Evolutionary conservation across 2,888 invertebrate genomes (phyloP), one percentile per base, ranked within the genome.

Genomic region (Plemyria rubiginata): DNA sequence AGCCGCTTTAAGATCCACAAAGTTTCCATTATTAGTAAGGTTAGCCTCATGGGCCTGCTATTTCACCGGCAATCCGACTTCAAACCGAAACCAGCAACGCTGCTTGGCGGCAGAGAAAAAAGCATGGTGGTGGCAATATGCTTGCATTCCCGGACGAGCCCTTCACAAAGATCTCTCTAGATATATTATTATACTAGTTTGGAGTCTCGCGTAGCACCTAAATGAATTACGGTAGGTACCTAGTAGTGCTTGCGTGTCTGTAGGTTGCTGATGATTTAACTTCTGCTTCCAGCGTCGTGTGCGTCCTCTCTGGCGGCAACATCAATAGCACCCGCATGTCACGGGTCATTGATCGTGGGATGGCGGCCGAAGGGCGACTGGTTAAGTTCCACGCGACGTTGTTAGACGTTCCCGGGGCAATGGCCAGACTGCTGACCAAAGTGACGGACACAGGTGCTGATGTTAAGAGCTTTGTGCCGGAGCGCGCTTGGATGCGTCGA

Each of bases 401-500:
- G 15, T 95, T 95, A 62, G 97, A 97, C 85, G 92, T 96, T 71
- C 97, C 97, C 0, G 97, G 97, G 13, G 97, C 96, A 12, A 96
- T 97, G 69, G 94, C 96, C n/a, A 96, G 96, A 70, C 90, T 98
- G 5, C 96, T 97, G 64, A 93, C 93, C 72, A 83, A 95, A 54
- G 88, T 97, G 40, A 94, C 95, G 0, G 94, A 94, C 11, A 87
- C 95, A 54, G 97, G 97, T 0, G 97, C 97, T 0, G 96, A 96
- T 46, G 96, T 98, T 68, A 98, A 98, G 87, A 98, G 98, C 80
- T 96, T 98, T 54, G 96, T 97, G 85, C 98, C 98, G 78, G 98
- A 98, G 80, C 93, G 98, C 62, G 97, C 98, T 1, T 98, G 98
- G 98, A 94, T 98, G 54, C 95, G 95, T 63, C 94, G 95, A 3